A percentile compares a stretch with the other conserved stretches of the same genome.
Conservation (phyloP, 2,113 vertebrate species). For the Leptodactylus fuscus region DNA sequence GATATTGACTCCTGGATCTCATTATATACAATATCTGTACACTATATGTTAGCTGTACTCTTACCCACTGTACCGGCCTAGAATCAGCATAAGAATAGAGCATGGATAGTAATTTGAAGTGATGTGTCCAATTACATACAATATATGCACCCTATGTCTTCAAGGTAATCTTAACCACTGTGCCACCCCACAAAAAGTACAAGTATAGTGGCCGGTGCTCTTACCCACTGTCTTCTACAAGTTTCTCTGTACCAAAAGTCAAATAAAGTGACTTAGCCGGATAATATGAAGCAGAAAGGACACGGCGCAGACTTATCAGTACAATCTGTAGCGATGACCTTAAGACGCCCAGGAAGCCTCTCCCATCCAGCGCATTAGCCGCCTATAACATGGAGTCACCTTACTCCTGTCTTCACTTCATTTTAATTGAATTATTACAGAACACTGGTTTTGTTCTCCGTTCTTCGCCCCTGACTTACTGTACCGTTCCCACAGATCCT, state of each 20-base stretch:
- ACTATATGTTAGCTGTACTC: too few relatives aligned
- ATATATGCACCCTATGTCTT: background rate
- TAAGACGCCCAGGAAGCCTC: background rate
- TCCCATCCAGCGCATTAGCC: slow-evolving; percentile 2
- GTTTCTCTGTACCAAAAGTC: background rate
- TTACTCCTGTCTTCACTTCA: slow-evolving; percentile 42
- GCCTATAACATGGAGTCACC: slow-evolving; percentile 28
- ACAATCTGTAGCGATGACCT: slow-evolving; percentile 33
- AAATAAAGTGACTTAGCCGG: background rate
- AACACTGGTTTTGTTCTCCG: slow-evolving; percentile 54
- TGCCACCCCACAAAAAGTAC: background rate
- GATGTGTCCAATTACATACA: too few relatives aligned
- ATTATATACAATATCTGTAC: too few relatives aligned
- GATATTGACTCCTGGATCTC: too few relatives aligned
- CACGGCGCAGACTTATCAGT: background rate
- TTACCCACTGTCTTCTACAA: background rate
- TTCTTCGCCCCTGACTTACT: slow-evolving; percentile 54
- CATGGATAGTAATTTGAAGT: too few relatives aligned
- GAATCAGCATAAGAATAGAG: too few relatives aligned
- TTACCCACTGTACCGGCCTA: too few relatives aligned
- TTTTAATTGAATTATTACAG: slow-evolving; percentile 61
- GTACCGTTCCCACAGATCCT: slow-evolving; percentile 17
- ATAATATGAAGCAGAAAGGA: background rate
- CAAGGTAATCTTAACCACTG: background rate
- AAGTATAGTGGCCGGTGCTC: too few relatives aligned